A percentile compares a stretch with the other conserved stretches of the same genome.
Conservation (phyloP, 2,113 vertebrate genomes). For the Apistogramma diplotaenia region DNA sequence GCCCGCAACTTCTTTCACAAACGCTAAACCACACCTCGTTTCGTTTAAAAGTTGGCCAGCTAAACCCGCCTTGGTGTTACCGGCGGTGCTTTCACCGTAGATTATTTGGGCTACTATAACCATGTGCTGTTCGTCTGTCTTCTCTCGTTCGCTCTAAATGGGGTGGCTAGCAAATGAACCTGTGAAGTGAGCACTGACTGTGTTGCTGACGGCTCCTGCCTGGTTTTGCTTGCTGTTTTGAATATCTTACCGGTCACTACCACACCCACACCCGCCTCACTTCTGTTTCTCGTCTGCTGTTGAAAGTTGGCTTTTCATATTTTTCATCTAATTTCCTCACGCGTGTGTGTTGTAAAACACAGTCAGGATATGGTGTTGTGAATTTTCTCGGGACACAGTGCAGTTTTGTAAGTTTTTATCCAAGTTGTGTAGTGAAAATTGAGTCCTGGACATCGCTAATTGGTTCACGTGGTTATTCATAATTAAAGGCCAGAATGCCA, state of each 20-base stretch:
- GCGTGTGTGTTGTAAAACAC: not conserved
- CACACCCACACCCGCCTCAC: not conserved
- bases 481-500: not conserved
- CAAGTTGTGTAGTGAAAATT: not conserved
- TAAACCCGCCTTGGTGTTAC: not conserved
- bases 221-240: not conserved
- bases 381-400: not conserved
- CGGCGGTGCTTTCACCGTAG: not conserved
- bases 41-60: not conserved
- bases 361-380: not conserved
- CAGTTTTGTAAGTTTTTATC: not conserved
- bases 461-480: not conserved
- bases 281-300: not conserved
- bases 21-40: constrained; percentile 48
- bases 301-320: not conserved
- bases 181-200: not conserved
- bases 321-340: not conserved
- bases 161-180: not conserved
- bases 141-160: not conserved
- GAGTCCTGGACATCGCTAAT: too few species aligned
- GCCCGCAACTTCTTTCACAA: constrained; percentile 27
- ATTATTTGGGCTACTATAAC: not conserved
- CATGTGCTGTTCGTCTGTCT: not conserved
- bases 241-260: not conserved
- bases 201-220: not conserved